These are phyloP conservation scores for Hypomesus transpacificus DNA, from an alignment of 2,113 vertebrate genomes.

Conservation along the genomic window DNA sequence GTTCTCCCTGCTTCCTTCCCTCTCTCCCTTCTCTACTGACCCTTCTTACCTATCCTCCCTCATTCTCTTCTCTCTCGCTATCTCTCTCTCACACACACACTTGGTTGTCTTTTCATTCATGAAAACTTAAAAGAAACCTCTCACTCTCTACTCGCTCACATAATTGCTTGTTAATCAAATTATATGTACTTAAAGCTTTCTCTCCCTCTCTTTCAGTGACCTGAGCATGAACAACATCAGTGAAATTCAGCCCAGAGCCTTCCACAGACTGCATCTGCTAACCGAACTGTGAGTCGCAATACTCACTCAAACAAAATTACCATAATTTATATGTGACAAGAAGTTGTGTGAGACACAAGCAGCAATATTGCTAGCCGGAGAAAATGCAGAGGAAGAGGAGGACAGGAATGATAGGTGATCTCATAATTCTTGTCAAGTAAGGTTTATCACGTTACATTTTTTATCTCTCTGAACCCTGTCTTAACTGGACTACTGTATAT, in stretches of 20 bases:
- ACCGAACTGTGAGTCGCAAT: slow-evolving; percentile 88
- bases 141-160: slow-evolving; percentile 1
- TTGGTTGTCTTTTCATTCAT: not conserved
- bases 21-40: slow-evolving; percentile 32
- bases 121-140: not conserved
- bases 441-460: too few species aligned
- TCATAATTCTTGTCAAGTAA: too few species aligned
- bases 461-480: too few species aligned
- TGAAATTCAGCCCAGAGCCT: slow-evolving; percentile 75
- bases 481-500: too few species aligned
- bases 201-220: slow-evolving; percentile 71
- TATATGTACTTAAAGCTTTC: too few species aligned
- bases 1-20: slow-evolving; percentile 54
- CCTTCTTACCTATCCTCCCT: slow-evolving; percentile 37
- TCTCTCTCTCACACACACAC: slow-evolving; percentile 39
- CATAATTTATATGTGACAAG: not conserved
- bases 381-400: too few species aligned
- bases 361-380: too few species aligned
- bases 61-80: slow-evolving; percentile 46
- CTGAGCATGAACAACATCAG: slow-evolving; percentile 98
- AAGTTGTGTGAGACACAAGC: too few species aligned
- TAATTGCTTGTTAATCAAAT: too few species aligned
- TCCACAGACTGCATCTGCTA: slow-evolving; percentile 84
- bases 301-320: not conserved
- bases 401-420: too few species aligned